phyloP scores from a whole-genome alignment of 2,888 invertebrate species.

The Cetonia aurata region DNA sequence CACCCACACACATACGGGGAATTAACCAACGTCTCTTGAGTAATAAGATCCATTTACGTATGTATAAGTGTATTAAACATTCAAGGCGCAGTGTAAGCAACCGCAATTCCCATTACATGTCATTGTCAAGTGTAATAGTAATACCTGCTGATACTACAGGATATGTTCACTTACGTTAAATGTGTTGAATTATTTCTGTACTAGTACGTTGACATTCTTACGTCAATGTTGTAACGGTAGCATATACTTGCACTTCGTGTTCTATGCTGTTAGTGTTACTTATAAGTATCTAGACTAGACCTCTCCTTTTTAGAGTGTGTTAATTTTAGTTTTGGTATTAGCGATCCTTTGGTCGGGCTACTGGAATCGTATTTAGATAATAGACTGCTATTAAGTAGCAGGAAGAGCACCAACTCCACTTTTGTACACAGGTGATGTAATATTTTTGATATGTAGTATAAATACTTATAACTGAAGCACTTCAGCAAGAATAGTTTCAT shows the following conservation, averaged over 20 bases:
- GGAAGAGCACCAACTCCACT: too few species aligned
- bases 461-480: too few species aligned
- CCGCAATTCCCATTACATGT: background rate
- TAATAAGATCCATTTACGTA: background rate
- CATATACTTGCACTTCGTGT: conserved; percentile 3
- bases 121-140: conserved; percentile 22
- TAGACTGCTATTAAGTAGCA: too few species aligned
- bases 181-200: background rate
- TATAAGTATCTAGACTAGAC: too few species aligned
- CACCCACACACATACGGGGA: background rate
- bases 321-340: too few species aligned
- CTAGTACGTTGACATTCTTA: conserved; percentile 35
- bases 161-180: conserved; percentile 17
- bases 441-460: too few species aligned
- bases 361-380: too few species aligned
- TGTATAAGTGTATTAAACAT: background rate
- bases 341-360: too few species aligned
- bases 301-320: too few species aligned
- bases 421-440: too few species aligned
- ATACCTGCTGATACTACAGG: background rate
- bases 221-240: conserved; percentile 23
- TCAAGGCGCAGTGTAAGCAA: background rate
- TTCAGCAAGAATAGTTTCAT: too few species aligned
- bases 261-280: too few species aligned
- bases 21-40: background rate